Base-by-base conservation (phyloP, 2,797 vertebrate genomes). In the Halcyon smyrnensis region DNA sequence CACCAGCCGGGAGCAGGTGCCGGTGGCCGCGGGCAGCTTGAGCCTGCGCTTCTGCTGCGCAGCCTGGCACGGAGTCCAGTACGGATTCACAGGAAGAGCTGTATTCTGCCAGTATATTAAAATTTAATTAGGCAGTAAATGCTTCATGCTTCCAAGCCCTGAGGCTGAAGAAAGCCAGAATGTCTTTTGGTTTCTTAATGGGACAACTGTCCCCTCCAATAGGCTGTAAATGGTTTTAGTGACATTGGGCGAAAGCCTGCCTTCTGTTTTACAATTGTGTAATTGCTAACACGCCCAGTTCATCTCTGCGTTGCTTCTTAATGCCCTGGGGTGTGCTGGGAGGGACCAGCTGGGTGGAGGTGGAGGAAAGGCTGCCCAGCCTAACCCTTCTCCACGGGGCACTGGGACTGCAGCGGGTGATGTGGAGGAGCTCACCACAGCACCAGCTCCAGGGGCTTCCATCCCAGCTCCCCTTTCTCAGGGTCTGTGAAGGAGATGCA, bases 101-200 rank as follows among this genome's bases (percentile, higher is more conserved):
- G 56, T 25, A n/a, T 43, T 81, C 83, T 90, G 93, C 83, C 90
- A 78, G 83, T 94, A 62, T 93, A 89, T 95, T 96, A 95, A 95
- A 88, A 95, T 93, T 93, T 96, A 95, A 96, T 96, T 95, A 93
- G 83, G 90, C 90, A 82, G 79, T 74, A 90, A 90, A 95, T 84
- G 83, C 68, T 87, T 84, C 88, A 64, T 93, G 60, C 83, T 95
- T 95, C 85, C 83, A 75, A 79, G 84, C 89, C 96, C 87, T 2
- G 60, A 93, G 93, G 96, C 94, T 93, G 91, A 53, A 81, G 94
- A 91, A 93, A 89, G 81, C 36, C 84, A 77, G 77, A 86, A 87
- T 76, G 91, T 79, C 95, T 96, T 93, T 83, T 82, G 73, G 85
- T 84, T 95, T 73, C 85, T 82, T 93, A 93, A 96, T 83, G 94